phyloP scores from a whole-genome alignment of 2,113 vertebrate species.

The Gadus macrocephalus region DNA sequence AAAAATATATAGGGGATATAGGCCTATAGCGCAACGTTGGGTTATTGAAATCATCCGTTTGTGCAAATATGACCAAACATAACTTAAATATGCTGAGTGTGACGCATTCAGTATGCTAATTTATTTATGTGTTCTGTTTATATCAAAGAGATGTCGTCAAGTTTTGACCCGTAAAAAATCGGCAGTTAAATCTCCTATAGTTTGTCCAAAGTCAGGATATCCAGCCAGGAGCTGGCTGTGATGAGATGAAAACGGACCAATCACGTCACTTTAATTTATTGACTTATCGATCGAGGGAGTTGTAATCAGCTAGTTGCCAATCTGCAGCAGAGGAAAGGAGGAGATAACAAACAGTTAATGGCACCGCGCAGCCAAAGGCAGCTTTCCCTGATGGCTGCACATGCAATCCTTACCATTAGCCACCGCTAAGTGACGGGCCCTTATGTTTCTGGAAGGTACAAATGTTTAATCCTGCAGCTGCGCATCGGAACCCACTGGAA shows the following conservation, averaged over 20 bases:
- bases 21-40: too few species aligned
- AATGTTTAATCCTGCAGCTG: constrained; percentile 7
- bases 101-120: not conserved
- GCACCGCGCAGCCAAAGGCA: constrained; percentile 43
- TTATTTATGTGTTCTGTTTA: not conserved
- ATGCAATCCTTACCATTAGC: constrained; percentile 26
- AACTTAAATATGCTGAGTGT: not conserved
- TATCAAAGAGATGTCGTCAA: not conserved
- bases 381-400: constrained; percentile 47
- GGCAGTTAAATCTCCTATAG: not conserved
- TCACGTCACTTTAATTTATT: constrained; percentile 62
- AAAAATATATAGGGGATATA: constrained; percentile 11
- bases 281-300: constrained; percentile 59
- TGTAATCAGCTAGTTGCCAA: constrained; percentile 63
- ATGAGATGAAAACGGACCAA: constrained; percentile 49
- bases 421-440: constrained; percentile 3
- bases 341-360: constrained; percentile 57
- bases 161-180: not conserved
- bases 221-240: constrained; percentile 10
- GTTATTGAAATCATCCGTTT: too few species aligned
- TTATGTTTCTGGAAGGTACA: not conserved
- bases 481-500: too few species aligned
- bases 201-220: not conserved
- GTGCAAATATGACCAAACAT: too few species aligned
- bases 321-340: constrained; percentile 31